Conservation (phyloP, 2,888 invertebrate species). For the Tetragonisca angustula region DNA sequence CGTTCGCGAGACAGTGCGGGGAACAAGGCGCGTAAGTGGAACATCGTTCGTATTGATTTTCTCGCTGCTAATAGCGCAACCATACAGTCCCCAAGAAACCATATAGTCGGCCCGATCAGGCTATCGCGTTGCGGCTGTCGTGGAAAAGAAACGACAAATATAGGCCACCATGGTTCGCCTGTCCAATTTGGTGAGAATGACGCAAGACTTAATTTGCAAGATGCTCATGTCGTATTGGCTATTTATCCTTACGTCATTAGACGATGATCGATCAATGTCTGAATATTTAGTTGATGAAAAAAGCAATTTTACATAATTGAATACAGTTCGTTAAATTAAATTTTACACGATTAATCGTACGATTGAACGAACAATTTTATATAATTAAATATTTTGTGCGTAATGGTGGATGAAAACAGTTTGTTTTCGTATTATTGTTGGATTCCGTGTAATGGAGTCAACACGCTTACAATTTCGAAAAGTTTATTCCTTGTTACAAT, state of each 20-base stretch:
- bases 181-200: no score
- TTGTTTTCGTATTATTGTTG: neutral
- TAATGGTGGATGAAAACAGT: neutral
- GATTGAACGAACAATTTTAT: no score
- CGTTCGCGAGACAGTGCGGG: constrained; percentile 28
- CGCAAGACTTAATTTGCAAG: neutral
- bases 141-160: constrained; percentile 21
- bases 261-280: no score
- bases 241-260: neutral
- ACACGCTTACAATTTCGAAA: no score
- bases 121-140: constrained; percentile 21
- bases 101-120: constrained; percentile 36
- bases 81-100: constrained; percentile 46
- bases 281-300: no score
- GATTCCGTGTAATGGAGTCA: no score
- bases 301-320: neutral
- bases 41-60: constrained; percentile 59
- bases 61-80: constrained; percentile 55
- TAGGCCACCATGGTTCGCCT: neutral
- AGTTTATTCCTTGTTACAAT: no score
- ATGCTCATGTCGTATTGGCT: neutral
- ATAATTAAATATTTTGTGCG: no score
- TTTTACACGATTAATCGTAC: no score
- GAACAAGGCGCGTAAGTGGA: constrained; percentile 52
- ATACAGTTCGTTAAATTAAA: no score